phyloP scores from a whole-genome alignment of 2,113 vertebrate genomes.

The Gasterosteus aculeatus region DNA sequence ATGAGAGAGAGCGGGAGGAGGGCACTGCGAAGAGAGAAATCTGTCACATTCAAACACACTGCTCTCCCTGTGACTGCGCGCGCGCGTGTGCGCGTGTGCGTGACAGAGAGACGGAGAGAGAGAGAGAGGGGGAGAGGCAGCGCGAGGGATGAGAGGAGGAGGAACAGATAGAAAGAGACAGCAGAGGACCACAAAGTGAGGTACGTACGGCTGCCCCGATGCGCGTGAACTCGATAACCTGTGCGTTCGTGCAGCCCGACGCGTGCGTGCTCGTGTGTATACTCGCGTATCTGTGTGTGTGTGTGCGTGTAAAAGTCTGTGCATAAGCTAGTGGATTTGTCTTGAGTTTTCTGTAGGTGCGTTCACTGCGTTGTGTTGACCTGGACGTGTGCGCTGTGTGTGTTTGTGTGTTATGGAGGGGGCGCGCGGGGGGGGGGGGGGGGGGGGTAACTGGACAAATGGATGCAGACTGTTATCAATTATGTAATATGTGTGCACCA shows the following conservation, averaged over 20 bases:
- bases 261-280: background rate
- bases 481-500: constrained; percentile 76
- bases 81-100: constrained; percentile 1
- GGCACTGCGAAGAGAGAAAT: constrained; percentile 76
- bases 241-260: constrained; percentile 13
- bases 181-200: constrained; percentile 73
- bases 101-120: constrained; percentile 13
- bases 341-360: constrained; percentile 46
- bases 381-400: background rate
- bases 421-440: background rate
- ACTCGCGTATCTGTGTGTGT: constrained; percentile 2
- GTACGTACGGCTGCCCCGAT: constrained; percentile 72
- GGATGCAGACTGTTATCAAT: constrained; percentile 63
- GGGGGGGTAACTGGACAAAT: constrained; percentile 63
- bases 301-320: constrained; percentile 21
- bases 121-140: constrained; percentile 41
- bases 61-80: constrained; percentile 54
- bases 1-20: constrained; percentile 53
- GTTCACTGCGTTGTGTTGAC: constrained; percentile 14
- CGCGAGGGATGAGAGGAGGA: constrained; percentile 60
- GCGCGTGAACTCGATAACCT: constrained; percentile 40
- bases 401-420: background rate
- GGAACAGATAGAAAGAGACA: constrained; percentile 55
- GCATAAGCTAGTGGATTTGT: constrained; percentile 21
- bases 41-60: constrained; percentile 80